A percentile compares a stretch with the other conserved stretches of the same genome.
Evolutionary conservation across 2,113 vertebrate species (phyloP).

Genomic region (Henicopernis longicauda): DNA sequence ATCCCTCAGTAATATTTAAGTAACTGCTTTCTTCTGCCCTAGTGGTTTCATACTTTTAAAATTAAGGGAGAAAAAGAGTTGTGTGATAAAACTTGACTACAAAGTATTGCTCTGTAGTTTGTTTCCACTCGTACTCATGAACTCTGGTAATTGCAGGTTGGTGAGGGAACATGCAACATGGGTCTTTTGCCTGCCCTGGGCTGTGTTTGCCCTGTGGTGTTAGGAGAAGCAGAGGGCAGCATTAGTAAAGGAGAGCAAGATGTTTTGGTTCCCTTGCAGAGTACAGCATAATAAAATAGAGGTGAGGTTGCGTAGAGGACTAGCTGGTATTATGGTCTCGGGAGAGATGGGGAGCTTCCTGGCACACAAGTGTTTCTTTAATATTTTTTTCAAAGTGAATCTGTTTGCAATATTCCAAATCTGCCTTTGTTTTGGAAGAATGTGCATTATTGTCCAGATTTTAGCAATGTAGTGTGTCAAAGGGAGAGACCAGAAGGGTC

Average conservation of each 20-base stretch:
- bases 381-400: neutral
- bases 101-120: neutral
- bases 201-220: fast-evolving
- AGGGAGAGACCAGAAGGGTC: neutral
- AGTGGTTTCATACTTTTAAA: neutral
- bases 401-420: neutral
- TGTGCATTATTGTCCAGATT: neutral
- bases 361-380: fast-evolving
- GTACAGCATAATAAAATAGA: neutral
- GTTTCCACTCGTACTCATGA: neutral
- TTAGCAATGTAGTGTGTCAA: neutral
- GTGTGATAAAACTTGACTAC: neutral
- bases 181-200: neutral
- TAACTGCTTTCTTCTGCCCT: neutral
- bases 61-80: neutral
- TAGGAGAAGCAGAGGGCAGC: too few relatives aligned
- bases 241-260: neutral
- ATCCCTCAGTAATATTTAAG: neutral
- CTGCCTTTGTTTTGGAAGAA: neutral
- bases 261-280: neutral
- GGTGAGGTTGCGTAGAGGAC: neutral
- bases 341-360: neutral
- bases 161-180: fast-evolving
- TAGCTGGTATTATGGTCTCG: neutral
- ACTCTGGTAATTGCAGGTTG: neutral